These are phyloP conservation scores for Hydropsyche betteni DNA, from an alignment of 2,888 invertebrate species.

Conservation along the genomic window DNA sequence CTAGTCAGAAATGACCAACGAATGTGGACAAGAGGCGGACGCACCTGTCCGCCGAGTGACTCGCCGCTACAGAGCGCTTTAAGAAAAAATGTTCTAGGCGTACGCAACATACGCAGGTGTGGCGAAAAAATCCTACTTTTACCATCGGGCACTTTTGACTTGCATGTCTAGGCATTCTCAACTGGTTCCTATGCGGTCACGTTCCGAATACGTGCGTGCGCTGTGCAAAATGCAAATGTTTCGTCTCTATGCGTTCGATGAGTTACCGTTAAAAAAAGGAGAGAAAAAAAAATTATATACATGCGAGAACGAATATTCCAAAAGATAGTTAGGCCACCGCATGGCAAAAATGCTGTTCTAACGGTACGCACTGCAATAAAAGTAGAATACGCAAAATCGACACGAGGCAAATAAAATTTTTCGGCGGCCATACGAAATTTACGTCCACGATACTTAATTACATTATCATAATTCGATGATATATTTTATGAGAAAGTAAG, in stretches of 20 bases:
- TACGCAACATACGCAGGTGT: too few relatives aligned
- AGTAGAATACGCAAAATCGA: too few relatives aligned
- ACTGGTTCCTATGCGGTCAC: background rate
- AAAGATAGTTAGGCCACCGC: slow-evolving; percentile 14
- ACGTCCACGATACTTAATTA: slow-evolving; percentile 2
- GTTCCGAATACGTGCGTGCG: slow-evolving; percentile 27
- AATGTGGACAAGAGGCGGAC: too few relatives aligned
- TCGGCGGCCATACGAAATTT: background rate
- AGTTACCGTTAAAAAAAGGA: slow-evolving; percentile 24
- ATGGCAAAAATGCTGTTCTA: slow-evolving; percentile 31
- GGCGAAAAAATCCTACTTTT: too few relatives aligned
- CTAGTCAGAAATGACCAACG: background rate
- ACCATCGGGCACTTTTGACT: too few relatives aligned
- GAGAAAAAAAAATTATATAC: too few relatives aligned
- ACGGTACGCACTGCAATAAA: slow-evolving; percentile 22
- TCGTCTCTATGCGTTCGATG: background rate
- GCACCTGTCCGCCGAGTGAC: too few relatives aligned
- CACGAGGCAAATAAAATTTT: too few relatives aligned
- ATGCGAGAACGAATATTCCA: background rate
- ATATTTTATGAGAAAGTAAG: background rate
- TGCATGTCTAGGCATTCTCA: too few relatives aligned
- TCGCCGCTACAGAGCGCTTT: too few relatives aligned
- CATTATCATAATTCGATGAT: slow-evolving; percentile 16
- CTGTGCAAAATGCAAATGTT: slow-evolving; percentile 38
- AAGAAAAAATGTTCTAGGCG: too few relatives aligned